These are phyloP conservation scores for Brachionus paranguensis DNA, from an alignment of 1,140 invertebrate species.

Conservation along the genomic window DNA sequence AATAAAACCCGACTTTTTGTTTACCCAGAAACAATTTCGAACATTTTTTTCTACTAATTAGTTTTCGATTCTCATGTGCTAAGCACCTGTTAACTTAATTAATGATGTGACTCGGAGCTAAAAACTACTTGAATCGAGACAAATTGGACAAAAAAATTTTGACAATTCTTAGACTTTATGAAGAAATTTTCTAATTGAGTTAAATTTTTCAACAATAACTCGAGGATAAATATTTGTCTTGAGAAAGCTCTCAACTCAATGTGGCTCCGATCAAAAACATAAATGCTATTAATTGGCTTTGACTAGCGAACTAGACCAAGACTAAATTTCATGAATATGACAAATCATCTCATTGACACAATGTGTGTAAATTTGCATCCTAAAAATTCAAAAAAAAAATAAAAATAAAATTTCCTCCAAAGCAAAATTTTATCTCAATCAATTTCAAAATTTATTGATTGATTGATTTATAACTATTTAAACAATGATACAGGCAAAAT, in stretches of 20 bases:
- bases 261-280: neutral
- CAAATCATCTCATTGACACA: neutral
- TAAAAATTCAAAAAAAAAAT: neutral
- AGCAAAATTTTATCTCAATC: neutral
- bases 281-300: neutral
- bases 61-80: neutral
- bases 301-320: neutral
- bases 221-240: neutral
- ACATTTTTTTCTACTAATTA: neutral
- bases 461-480: slow-evolving; percentile 14
- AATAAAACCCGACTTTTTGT: too few species aligned
- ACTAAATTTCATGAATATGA: neutral
- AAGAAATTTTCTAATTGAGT: neutral
- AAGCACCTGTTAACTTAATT: neutral
- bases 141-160: neutral
- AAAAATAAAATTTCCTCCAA: neutral
- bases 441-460: neutral
- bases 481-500: neutral
- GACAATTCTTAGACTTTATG: neutral
- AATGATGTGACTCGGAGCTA: neutral
- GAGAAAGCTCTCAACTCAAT: neutral
- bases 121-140: slow-evolving; percentile 1
- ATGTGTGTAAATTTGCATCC: neutral
- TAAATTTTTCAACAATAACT: slow-evolving; percentile 14
- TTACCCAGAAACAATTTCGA: too few species aligned